Percentiles rank a stretch among this genome's conserved stretches.
Evolutionary conservation across 2,113 vertebrate genomes (phyloP).

Genomic region (Raja brachyura): DNA sequence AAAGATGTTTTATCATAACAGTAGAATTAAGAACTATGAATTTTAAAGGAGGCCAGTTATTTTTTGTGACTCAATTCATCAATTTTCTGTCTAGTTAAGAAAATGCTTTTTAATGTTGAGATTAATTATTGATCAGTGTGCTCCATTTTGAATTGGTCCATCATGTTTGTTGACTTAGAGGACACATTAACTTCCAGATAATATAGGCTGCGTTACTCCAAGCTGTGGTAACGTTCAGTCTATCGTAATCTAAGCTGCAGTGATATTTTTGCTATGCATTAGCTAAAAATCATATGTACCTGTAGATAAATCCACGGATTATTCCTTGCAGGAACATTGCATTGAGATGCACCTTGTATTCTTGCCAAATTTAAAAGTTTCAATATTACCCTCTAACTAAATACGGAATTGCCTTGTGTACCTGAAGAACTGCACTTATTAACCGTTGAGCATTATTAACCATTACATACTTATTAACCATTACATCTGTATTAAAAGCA

Average conservation of each 20-base stretch:
- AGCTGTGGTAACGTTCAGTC: slow-evolving; percentile 49
- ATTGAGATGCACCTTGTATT: neutral
- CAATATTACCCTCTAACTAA: neutral
- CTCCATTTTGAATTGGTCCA: slow-evolving; percentile 42
- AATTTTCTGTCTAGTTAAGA: slow-evolving; percentile 50
- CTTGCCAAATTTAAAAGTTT: neutral
- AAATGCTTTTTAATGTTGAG: slow-evolving; percentile 55
- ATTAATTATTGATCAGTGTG: slow-evolving; percentile 62
- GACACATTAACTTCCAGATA: slow-evolving; percentile 42
- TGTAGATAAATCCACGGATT: neutral
- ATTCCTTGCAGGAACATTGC: neutral
- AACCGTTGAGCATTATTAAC: neutral
- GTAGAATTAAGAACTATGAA: slow-evolving; percentile 25
- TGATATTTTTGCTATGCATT: neutral
- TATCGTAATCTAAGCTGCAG: slow-evolving; percentile 54
- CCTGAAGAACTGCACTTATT: neutral
- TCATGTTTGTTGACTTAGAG: slow-evolving; percentile 44
- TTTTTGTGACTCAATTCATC: slow-evolving; percentile 43
- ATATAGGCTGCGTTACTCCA: slow-evolving; percentile 45
- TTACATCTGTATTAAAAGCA: neutral
- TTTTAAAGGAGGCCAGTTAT: slow-evolving; percentile 37
- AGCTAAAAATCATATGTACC: neutral
- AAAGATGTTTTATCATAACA: neutral
- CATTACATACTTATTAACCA: neutral
- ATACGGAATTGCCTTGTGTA: neutral